Evolutionary conservation across 1,140 invertebrate species (phyloP).

Genomic region (Pseudachorutes palmiensis): DNA sequence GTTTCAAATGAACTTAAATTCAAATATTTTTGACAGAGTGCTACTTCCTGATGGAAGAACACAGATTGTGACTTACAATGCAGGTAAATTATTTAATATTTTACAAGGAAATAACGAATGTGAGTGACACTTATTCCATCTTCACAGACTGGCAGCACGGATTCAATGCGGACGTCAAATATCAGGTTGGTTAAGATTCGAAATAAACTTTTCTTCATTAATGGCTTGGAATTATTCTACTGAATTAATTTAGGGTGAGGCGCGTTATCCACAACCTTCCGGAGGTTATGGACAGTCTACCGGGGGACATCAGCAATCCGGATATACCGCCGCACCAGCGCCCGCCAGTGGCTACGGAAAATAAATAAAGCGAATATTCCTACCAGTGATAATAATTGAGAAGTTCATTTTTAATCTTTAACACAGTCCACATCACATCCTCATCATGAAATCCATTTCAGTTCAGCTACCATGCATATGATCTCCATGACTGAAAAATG

Average conservation of each 20-base stretch:
- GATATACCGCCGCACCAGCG: too few species aligned
- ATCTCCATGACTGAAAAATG: too few species aligned
- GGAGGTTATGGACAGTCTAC: constrained; percentile 40
- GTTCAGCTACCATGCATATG: too few species aligned
- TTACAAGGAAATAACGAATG: constrained; percentile 17
- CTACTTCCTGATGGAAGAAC: constrained; percentile 36
- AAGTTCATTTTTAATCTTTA: too few species aligned
- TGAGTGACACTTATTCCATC: not conserved
- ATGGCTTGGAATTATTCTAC: not conserved
- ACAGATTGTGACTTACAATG: constrained; percentile 37
- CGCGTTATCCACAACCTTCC: constrained; percentile 29
- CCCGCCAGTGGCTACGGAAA: too few species aligned
- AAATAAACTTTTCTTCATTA: too few species aligned
- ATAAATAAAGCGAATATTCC: too few species aligned
- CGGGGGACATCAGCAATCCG: too few species aligned
- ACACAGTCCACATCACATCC: too few species aligned
- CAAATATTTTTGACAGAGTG: constrained; percentile 20
- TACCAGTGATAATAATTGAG: too few species aligned
- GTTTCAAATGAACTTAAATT: not conserved
- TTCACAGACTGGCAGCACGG: constrained; percentile 33
- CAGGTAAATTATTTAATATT: constrained; percentile 12
- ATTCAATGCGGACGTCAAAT: constrained; percentile 37
- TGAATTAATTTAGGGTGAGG: constrained; percentile 25
- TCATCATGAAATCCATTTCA: too few species aligned
- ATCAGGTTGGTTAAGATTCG: constrained; percentile 23